Percentiles rank a stretch among this genome's conserved stretches.
phyloP scores from a whole-genome alignment of 2,888 invertebrate genomes.

The Nomada flava region DNA sequence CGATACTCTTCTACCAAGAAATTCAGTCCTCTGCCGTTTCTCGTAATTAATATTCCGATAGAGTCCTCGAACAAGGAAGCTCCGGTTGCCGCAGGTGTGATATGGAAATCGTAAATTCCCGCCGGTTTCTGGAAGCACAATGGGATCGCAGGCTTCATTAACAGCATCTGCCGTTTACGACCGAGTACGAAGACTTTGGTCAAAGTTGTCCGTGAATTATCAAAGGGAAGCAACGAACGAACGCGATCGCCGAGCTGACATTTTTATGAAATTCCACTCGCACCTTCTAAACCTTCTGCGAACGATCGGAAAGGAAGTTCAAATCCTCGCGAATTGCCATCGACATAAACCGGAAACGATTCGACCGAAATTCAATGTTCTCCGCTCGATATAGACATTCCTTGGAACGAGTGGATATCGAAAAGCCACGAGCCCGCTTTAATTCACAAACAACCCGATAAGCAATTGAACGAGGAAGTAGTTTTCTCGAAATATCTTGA shows the following conservation, averaged over 20 bases:
- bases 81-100: slow-evolving; percentile 54
- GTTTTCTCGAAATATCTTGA: not conserved
- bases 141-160: slow-evolving; percentile 53
- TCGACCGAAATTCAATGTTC: slow-evolving; percentile 17
- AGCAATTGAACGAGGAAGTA: not conserved
- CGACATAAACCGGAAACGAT: not conserved
- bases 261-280: slow-evolving; percentile 23
- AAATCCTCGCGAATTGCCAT: slow-evolving; percentile 15
- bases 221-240: slow-evolving; percentile 1
- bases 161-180: slow-evolving; percentile 57
- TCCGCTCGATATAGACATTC: slow-evolving; percentile 19
- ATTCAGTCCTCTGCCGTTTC: slow-evolving; percentile 7
- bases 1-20: slow-evolving; percentile 4
- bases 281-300: not conserved
- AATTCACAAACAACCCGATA: slow-evolving; percentile 4
- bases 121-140: slow-evolving; percentile 32
- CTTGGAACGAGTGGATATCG: slow-evolving; percentile 1
- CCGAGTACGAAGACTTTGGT: slow-evolving; percentile 16
- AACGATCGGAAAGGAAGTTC: not conserved
- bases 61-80: slow-evolving; percentile 30
- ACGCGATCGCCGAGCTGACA: not conserved
- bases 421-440: slow-evolving; percentile 10
- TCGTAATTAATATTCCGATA: slow-evolving; percentile 53
- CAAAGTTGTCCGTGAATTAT: slow-evolving; percentile 27
- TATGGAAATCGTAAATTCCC: slow-evolving; percentile 58